Conservation (phyloP, 2,113 vertebrate genomes). For the Engystomops pustulosus region DNA sequence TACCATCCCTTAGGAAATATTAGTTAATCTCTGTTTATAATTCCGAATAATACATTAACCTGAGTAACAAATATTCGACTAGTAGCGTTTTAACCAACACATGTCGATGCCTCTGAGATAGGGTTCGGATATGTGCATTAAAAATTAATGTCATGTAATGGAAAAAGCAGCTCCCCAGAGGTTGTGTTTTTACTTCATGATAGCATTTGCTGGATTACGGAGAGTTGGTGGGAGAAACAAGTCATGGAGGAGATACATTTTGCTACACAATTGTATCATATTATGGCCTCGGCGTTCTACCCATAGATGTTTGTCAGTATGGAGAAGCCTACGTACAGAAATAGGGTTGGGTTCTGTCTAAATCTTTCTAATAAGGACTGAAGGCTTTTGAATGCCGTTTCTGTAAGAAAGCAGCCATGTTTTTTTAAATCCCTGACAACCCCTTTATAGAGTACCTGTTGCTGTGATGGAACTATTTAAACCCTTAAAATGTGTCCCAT, state of each 20-base stretch:
- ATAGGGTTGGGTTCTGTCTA: too few relatives aligned
- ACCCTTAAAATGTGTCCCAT: too few relatives aligned
- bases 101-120: constrained; percentile 65
- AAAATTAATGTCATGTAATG: constrained; percentile 79
- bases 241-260: too few relatives aligned
- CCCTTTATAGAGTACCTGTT: too few relatives aligned
- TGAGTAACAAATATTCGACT: constrained; percentile 54
- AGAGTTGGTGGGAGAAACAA: constrained; percentile 27
- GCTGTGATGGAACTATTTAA: too few relatives aligned
- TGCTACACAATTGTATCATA: not conserved
- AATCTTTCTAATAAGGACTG: too few relatives aligned
- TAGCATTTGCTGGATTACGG: constrained; percentile 63
- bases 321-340: too few relatives aligned
- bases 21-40: constrained; percentile 34
- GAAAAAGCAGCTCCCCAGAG: constrained; percentile 72
- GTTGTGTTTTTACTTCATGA: constrained; percentile 68
- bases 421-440: too few relatives aligned
- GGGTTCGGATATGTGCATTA: constrained; percentile 70
- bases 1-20: not conserved
- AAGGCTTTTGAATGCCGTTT: too few relatives aligned
- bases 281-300: not conserved
- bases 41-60: constrained; percentile 45
- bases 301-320: not conserved
- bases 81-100: constrained; percentile 58
- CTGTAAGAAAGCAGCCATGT: too few relatives aligned